Evolutionary conservation across 2,888 invertebrate genomes (phyloP), one percentile per base, ranked within the genome.

Genomic region (Eretmocerus hayati): DNA sequence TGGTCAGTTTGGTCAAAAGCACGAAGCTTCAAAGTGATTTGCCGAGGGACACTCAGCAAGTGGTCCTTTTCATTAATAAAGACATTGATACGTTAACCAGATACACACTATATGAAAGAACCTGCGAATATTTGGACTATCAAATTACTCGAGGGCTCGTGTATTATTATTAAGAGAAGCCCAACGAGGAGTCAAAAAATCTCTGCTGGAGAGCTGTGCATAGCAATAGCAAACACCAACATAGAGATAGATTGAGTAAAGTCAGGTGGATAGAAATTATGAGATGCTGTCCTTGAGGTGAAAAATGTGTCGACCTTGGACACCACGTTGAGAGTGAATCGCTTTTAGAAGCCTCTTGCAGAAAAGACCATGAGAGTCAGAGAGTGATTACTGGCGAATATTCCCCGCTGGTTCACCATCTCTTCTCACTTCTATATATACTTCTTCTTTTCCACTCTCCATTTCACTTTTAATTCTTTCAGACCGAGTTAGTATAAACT

Each of bases 41-140:
- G n/a, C n/a, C n/a, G n/a, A n/a, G n/a, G n/a, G n/a, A n/a, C n/a
- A n/a, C n/a, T n/a, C n/a, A n/a, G n/a, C n/a, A n/a, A n/a, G n/a
- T n/a, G n/a, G n/a, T n/a, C n/a, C n/a, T n/a, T n/a, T n/a, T n/a
- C n/a, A n/a, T n/a, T n/a, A n/a, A n/a, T n/a, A n/a, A n/a, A n/a
- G 62, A 59, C 60, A 61, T 65, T 61, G 58, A 58, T 59, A 58
- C 53, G 50, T 48, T 49, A 37, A 47, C 45, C 36, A 52, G 52
- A 51, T 52, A 54, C 13, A 37, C 49, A n/a, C n/a, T n/a, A n/a
- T n/a, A n/a, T n/a, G 41, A 48, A 48, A 31, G 40, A 37, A 45
- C 49, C 55, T 50, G 51, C 53, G 56, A 53, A 56, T 55, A 55
- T 57, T 56, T 45, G 50, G 51, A 56, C 54, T 61, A 61, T 61